These are phyloP conservation scores for Stegodyphus mimosarum DNA, from an alignment of 1,140 invertebrate genomes.

Conservation along the genomic window DNA sequence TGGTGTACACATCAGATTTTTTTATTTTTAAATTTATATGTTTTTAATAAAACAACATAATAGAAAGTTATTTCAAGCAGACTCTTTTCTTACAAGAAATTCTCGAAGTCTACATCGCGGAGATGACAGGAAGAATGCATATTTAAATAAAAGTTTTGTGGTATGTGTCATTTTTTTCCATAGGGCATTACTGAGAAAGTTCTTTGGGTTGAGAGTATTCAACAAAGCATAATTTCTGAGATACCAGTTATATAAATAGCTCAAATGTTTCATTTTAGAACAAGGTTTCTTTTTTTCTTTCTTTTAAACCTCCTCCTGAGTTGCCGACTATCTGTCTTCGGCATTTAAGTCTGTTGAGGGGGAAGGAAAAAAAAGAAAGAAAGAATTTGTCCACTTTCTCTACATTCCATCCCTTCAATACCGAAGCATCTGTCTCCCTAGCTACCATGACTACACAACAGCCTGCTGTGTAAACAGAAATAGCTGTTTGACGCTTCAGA, in stretches of 20 bases:
- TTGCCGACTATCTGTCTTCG: not conserved
- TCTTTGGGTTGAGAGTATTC: too few species aligned
- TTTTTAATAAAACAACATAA: too few species aligned
- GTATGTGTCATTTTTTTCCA: too few species aligned
- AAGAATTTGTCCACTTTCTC: not conserved
- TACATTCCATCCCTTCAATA: not conserved
- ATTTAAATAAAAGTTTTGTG: too few species aligned
- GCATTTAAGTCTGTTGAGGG: not conserved
- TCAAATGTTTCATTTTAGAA: not conserved
- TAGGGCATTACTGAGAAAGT: too few species aligned
- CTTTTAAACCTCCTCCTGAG: not conserved
- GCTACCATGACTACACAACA: not conserved
- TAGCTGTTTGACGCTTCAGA: not conserved
- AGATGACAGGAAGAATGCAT: too few species aligned
- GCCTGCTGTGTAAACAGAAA: conserved; percentile 1
- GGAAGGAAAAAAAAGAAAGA: not conserved
- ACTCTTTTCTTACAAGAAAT: too few species aligned
- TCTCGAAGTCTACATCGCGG: too few species aligned
- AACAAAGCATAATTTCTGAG: too few species aligned
- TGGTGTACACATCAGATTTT: too few species aligned
- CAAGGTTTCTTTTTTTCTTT: not conserved
- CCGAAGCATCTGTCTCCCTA: not conserved
- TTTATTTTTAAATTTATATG: too few species aligned
- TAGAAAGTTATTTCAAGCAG: too few species aligned
- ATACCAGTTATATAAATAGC: not conserved